Evolutionary conservation across 2,113 vertebrate species (phyloP).

Genomic region (Corydoras maculifer): DNA sequence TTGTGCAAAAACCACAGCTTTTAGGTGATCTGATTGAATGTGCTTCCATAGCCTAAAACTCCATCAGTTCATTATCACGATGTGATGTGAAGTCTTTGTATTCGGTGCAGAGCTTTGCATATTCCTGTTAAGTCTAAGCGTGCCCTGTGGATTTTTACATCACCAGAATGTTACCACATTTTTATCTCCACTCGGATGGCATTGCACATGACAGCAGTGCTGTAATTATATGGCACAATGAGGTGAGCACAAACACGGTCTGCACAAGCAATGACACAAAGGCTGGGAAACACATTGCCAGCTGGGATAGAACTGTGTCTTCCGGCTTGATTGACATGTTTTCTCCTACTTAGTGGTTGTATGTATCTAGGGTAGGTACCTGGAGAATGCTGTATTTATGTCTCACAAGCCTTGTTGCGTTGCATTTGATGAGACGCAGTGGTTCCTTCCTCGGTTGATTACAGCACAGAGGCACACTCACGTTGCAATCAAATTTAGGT

Average conservation of each 20-base stretch:
- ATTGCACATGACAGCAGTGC: background rate
- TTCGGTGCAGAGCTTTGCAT: background rate
- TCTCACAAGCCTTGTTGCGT: slow-evolving; percentile 18
- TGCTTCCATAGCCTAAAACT: too few species aligned
- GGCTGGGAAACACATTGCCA: slow-evolving; percentile 12
- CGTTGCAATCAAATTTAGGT: slow-evolving; percentile 14
- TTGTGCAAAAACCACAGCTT: too few species aligned
- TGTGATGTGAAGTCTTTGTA: too few species aligned
- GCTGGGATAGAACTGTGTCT: slow-evolving; percentile 20
- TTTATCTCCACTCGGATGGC: background rate
- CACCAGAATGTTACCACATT: background rate
- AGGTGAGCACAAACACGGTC: background rate
- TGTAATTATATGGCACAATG: slow-evolving; percentile 1
- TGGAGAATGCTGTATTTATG: slow-evolving; percentile 24
- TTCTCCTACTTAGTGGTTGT: background rate
- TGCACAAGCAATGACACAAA: slow-evolving; percentile 22
- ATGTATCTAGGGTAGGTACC: slow-evolving; percentile 23
- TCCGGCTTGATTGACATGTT: slow-evolving; percentile 23
- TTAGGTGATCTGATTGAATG: too few species aligned
- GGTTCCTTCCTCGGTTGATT: slow-evolving; percentile 21
- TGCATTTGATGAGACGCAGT: slow-evolving; percentile 22
- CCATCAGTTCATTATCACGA: too few species aligned
- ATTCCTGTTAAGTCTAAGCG: background rate
- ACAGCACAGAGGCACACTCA: slow-evolving; percentile 2
- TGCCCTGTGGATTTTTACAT: slow-evolving; percentile 1